These are phyloP conservation scores for Cephus cinctus DNA, from an alignment of 1,140 invertebrate genomes.

Conservation along the genomic window DNA sequence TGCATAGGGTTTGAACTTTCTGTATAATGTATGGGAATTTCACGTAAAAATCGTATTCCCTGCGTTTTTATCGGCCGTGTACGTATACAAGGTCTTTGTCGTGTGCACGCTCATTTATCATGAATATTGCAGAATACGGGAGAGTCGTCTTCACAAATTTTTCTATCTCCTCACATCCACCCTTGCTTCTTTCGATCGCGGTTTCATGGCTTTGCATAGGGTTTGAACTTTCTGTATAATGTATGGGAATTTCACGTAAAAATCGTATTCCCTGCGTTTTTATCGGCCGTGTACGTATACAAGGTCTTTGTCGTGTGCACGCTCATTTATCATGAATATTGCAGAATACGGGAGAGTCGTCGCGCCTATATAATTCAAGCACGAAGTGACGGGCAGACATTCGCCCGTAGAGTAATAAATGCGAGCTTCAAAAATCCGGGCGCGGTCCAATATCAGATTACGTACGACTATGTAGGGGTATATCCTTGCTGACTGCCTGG, in stretches of 20 bases:
- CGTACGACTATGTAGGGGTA: too few relatives aligned
- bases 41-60: constrained; percentile 10
- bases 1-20: too few relatives aligned
- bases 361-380: constrained; percentile 13
- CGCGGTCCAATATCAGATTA: too few relatives aligned
- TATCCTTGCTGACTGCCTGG: too few relatives aligned
- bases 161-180: too few relatives aligned
- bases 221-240: too few relatives aligned
- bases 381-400: constrained; percentile 11
- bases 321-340: constrained; percentile 35
- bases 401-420: background rate
- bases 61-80: too few relatives aligned
- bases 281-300: background rate
- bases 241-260: constrained; percentile 7
- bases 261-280: constrained; percentile 5
- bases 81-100: background rate
- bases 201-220: too few relatives aligned
- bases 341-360: constrained; percentile 12
- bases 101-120: constrained; percentile 30
- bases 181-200: too few relatives aligned
- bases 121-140: constrained; percentile 25
- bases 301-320: constrained; percentile 13
- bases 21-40: constrained; percentile 6
- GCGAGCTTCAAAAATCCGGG: constrained; percentile 6
- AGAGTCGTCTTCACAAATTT: too few relatives aligned